A percentile compares a stretch with the other conserved stretches of the same genome.
phyloP scores from a whole-genome alignment of 2,113 vertebrate species.

The Neodon shergylaensis region DNA sequence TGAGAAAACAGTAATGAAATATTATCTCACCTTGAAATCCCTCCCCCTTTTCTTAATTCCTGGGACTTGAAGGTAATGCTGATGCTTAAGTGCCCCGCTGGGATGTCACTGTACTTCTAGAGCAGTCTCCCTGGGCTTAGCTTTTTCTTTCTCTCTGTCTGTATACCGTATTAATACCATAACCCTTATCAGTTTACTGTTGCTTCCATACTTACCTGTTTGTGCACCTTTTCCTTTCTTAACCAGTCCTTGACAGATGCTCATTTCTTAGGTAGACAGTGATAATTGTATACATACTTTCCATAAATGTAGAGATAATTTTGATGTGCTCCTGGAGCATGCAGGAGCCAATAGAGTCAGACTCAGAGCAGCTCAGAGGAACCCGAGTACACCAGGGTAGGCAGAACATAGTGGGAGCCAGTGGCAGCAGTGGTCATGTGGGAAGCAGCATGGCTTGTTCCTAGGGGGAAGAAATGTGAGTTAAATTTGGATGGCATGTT shows the following conservation, averaged over 20 bases:
- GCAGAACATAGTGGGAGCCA: neutral
- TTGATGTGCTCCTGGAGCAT: neutral
- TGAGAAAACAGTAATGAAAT: conserved; percentile 28
- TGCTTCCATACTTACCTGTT: neutral
- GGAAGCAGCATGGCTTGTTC: neutral
- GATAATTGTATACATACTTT: neutral
- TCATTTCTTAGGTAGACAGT: neutral
- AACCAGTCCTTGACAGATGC: neutral
- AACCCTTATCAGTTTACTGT: neutral
- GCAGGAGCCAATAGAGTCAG: neutral
- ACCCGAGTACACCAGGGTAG: fast-evolving
- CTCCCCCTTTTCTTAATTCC: neutral
- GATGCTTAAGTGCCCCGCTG: neutral
- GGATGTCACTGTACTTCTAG: neutral
- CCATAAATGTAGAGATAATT: neutral
- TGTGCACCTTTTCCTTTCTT: neutral
- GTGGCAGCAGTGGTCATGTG: neutral
- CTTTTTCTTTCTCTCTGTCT: neutral
- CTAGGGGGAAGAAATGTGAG: conserved; percentile 40
- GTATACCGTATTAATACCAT: neutral
- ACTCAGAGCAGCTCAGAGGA: neutral
- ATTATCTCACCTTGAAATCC: conserved; percentile 3
- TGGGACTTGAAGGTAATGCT: neutral
- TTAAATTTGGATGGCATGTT: conserved; percentile 51
- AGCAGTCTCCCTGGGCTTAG: neutral